Percentiles rank a stretch among this genome's conserved stretches.
These are phyloP conservation scores for Zaprionus inermis DNA, from an alignment of 1,140 invertebrate species.

Conservation along the genomic window DNA sequence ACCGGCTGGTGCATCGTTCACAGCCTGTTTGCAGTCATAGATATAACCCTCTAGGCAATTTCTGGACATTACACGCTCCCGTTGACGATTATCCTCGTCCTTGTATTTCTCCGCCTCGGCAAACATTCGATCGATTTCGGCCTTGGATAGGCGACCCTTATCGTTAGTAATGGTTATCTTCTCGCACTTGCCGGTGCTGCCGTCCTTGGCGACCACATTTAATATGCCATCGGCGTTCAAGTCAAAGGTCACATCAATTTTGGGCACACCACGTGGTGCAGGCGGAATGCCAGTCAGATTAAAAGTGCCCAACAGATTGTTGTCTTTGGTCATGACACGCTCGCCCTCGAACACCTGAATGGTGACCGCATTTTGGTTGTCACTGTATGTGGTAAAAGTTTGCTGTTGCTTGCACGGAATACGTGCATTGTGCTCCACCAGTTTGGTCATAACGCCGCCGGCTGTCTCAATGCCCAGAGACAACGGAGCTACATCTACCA, in stretches of 20 bases:
- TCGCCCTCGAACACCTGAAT: constrained; percentile 91
- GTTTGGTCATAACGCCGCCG: constrained; percentile 88
- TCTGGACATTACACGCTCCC: constrained; percentile 88
- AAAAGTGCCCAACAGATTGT: constrained; percentile 92
- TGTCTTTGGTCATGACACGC: constrained; percentile 91
- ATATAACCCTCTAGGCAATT: constrained; percentile 94
- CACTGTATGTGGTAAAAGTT: constrained; percentile 87
- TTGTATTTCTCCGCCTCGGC: constrained; percentile 90
- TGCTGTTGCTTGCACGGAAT: constrained; percentile 90
- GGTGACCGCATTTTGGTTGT: constrained; percentile 90
- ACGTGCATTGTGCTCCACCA: constrained; percentile 88
- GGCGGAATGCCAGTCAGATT: constrained; percentile 91
- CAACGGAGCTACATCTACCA: constrained; percentile 90
- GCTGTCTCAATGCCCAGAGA: constrained; percentile 90
- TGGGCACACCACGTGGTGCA: constrained; percentile 86
- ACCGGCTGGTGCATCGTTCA: constrained; percentile 88
- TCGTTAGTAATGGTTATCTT: constrained; percentile 96
- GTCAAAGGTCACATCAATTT: constrained; percentile 90
- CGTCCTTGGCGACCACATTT: constrained; percentile 92
- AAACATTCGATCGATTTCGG: constrained; percentile 97
- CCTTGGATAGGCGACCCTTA: constrained; percentile 94
- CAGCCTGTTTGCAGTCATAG: constrained; percentile 91
- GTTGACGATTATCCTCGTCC: constrained; percentile 88
- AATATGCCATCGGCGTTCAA: constrained; percentile 92
- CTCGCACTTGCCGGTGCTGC: constrained; percentile 90